Percentiles rank a stretch among this genome's conserved stretches.
Conservation (phyloP, 2,888 invertebrate species). For the Slavum lentiscoides region DNA sequence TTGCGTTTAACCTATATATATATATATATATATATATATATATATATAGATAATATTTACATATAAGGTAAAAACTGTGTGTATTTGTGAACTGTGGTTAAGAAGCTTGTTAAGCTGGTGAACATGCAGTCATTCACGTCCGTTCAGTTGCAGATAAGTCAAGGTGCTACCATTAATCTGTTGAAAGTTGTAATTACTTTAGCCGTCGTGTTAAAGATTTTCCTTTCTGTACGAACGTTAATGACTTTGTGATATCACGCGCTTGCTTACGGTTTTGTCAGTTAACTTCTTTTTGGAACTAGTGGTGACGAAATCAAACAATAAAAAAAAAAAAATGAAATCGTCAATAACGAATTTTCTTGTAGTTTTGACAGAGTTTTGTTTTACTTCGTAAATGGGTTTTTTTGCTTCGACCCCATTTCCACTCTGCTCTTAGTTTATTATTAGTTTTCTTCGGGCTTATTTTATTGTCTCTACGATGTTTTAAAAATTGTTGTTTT, state of each 20-base stretch:
- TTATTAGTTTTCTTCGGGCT: neutral
- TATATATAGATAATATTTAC: neutral
- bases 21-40: neutral
- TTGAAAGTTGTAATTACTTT: slow-evolving; percentile 37
- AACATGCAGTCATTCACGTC: neutral
- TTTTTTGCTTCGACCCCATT: neutral
- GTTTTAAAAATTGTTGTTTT: slow-evolving; percentile 7
- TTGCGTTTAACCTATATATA: neutral
- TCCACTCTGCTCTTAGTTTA: slow-evolving; percentile 10
- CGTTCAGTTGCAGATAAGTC: neutral
- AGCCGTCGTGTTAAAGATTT: slow-evolving; percentile 27
- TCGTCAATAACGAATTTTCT: slow-evolving; percentile 17
- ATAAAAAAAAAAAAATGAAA: slow-evolving; percentile 1
- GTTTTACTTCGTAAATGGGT: slow-evolving; percentile 5
- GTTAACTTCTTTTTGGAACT: slow-evolving; percentile 3
- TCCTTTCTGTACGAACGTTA: slow-evolving; percentile 5
- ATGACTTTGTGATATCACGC: neutral
- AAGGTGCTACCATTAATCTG: slow-evolving; percentile 36
- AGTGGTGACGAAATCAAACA: slow-evolving; percentile 4
- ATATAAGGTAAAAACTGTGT: neutral
- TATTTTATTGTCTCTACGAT: neutral
- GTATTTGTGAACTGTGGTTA: neutral
- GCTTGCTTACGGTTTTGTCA: neutral
- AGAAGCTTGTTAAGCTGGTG: neutral
- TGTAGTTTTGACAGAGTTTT: slow-evolving; percentile 24